phyloP scores from a whole-genome alignment of 2,888 invertebrate species.

The Caprella mutica region DNA sequence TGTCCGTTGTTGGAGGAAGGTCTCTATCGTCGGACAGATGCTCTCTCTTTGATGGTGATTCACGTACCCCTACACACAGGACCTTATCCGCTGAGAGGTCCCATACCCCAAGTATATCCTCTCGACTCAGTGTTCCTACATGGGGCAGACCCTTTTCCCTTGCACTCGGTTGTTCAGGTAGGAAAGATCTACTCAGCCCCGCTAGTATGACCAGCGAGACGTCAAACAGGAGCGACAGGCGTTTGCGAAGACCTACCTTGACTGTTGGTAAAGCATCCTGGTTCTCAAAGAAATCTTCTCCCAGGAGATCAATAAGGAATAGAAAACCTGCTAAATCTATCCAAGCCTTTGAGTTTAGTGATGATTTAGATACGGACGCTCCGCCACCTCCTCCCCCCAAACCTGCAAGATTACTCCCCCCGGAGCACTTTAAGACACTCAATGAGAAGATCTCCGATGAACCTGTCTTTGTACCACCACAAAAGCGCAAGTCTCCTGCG shows the following conservation, averaged over 20 bases:
- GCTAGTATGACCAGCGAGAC: conserved; percentile 29
- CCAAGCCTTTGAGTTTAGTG: too few relatives aligned
- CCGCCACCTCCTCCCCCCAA: conserved; percentile 12
- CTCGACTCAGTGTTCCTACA: conserved; percentile 4
- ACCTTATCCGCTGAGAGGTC: conserved; percentile 26
- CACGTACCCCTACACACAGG: conserved; percentile 16
- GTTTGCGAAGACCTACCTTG: conserved; percentile 22
- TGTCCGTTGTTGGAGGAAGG: conserved; percentile 14
- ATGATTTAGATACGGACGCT: neutral
- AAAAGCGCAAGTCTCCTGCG: conserved; percentile 23
- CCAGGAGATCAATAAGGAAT: conserved; percentile 17
- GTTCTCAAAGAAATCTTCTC: conserved; percentile 21
- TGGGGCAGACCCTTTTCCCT: conserved; percentile 22
- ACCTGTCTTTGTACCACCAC: conserved; percentile 29
- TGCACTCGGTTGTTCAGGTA: conserved; percentile 18
- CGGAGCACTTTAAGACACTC: conserved; percentile 20
- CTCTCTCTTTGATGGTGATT: conserved; percentile 19
- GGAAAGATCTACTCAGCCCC: conserved; percentile 25
- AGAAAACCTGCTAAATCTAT: conserved; percentile 1
- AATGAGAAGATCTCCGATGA: conserved; percentile 10
- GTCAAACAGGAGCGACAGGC: conserved; percentile 19
- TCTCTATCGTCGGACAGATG: conserved; percentile 11
- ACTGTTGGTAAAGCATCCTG: conserved; percentile 25
- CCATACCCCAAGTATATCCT: conserved; percentile 17
- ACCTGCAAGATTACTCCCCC: conserved; percentile 17